Percentiles rank a stretch among this genome's conserved stretches.
These are phyloP conservation scores for Cyrtorhinus lividipennis DNA, from an alignment of 1,140 invertebrate genomes.

Conservation along the genomic window DNA sequence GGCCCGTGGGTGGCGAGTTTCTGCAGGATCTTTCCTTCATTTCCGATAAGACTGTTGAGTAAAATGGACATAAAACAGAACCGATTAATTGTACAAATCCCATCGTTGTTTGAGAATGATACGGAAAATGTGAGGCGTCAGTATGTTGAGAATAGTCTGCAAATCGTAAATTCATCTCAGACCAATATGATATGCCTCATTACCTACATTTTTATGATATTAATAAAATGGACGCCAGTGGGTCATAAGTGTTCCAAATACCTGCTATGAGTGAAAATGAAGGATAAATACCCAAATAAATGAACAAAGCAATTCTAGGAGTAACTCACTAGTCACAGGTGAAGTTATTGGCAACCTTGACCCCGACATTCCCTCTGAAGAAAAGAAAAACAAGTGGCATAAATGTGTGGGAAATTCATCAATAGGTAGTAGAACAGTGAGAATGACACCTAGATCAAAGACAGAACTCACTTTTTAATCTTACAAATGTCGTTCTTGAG, in stretches of 20 bases:
- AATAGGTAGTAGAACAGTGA: not conserved
- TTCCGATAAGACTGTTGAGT: slow-evolving; percentile 42
- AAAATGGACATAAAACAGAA: no score
- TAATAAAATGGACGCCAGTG: no score
- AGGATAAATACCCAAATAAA: no score
- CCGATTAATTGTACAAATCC: slow-evolving; percentile 4
- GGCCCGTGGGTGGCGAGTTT: slow-evolving; percentile 54
- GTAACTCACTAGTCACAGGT: slow-evolving; percentile 37
- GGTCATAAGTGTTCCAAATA: no score
- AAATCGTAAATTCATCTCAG: no score
- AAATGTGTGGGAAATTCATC: not conserved
- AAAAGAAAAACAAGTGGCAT: not conserved
- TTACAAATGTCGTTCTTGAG: slow-evolving; percentile 42
- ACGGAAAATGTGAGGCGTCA: not conserved
- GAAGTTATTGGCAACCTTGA: slow-evolving; percentile 22
- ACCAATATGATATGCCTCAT: no score
- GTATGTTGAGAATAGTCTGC: not conserved
- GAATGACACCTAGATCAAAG: no score
- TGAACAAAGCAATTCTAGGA: no score
- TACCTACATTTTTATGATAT: no score
- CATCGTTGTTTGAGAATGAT: not conserved
- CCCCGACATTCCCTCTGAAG: slow-evolving; percentile 16
- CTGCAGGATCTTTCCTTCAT: slow-evolving; percentile 49
- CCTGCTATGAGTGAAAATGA: no score
- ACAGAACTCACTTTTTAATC: slow-evolving; percentile 30